Evolutionary conservation across 2,888 invertebrate species (phyloP), one percentile per base, ranked within the genome.

Genomic region (Minunthozetes semirufus): DNA sequence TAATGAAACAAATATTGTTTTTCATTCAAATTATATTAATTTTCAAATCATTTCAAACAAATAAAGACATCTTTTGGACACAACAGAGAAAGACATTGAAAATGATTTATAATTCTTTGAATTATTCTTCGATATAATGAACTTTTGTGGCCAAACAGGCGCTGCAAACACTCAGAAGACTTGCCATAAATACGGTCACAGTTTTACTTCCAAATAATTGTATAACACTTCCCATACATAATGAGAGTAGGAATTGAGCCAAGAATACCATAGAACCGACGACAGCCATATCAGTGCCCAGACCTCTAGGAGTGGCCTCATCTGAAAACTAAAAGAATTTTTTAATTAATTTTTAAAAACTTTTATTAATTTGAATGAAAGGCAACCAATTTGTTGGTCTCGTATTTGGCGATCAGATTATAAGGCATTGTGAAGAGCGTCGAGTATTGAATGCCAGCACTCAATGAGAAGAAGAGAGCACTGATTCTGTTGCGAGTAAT

Each of bases 391-490:
- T 92, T 90, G 76, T 89, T 89, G n/a, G 93, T 89, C 82, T 97
- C 96, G 82, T 96, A 97, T 82, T 93, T 92, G 6, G 97, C 96
- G 38, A 97, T 89, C 73, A 97, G 86, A 48, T 96, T 85, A 81
- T 95, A 97, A 0, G 96, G 96, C 93, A 97, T 93, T 13, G 96
- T 97, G 84, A 97, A 97, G 33, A 97, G 87, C 0, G 96, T 96
- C 17, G 96, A 94, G 84, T 97, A 97, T 94, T 96, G 94, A 68
- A 97, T 89, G 1, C 97, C 96, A 1, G 96, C 94, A 0, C 93
- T 90, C 88, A 94, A 92, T 78, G 95, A 94, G 83, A 94, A 93
- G 56, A 94, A 81, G 59, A 94, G 88, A 0, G 94, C 93, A 5
- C 77, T 75, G 1, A 72, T 50, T 71, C 76, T 76, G 75, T 81